Base-by-base conservation (phyloP, 2,113 vertebrate species). In the Phylloscopus trochiloides region DNA sequence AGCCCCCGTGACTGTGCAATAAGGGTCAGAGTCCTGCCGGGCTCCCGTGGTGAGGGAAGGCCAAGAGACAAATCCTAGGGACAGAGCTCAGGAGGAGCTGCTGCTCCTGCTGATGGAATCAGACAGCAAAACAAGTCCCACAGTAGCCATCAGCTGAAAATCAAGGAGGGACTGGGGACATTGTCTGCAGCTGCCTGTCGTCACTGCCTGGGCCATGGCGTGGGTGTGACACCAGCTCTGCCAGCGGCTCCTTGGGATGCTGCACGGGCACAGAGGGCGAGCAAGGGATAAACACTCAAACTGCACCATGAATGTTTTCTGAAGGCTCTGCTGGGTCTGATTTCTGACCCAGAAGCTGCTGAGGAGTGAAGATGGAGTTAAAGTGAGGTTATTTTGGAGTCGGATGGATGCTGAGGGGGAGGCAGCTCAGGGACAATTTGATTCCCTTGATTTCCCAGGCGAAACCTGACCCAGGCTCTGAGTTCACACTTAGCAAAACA, bases 401-500 rank as follows among this genome's bases (percentile, higher is more conserved):
- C 0, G 1, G 4, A 13, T 3, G 34, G 65, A 22, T 59, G 45
- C 57, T 84, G 87, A 71, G 70, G 51, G 84, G 84, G 79, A 83
- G 93, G 83, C 55, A 92, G 67, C 47, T 55, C 61, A 38, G 36
- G 62, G 34, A 40, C 45, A 62, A 92, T 76, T 83, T 66, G 59
- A 88, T 73, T 90, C 95, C 58, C 45, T 74, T 82, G 61, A 82
- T 90, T 75, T 82, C 47, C 70, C 59, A 73, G 22, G 12, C 1
- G 3, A 80, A 85, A 92, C 28, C 71, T 70, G 88, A 96, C 92
- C 92, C 87, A 31, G 59, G 21, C 66, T 92, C 65, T 0, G 57
- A 77, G 94, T 94, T 92, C 70, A 75, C 75, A 59, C 32, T 55
- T 17, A 91, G 48, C 76, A 87, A 95, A 93, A 91, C 32, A 74